Evolutionary conservation across 2,888 invertebrate genomes (phyloP).

Genomic region (Dasypolia templi): DNA sequence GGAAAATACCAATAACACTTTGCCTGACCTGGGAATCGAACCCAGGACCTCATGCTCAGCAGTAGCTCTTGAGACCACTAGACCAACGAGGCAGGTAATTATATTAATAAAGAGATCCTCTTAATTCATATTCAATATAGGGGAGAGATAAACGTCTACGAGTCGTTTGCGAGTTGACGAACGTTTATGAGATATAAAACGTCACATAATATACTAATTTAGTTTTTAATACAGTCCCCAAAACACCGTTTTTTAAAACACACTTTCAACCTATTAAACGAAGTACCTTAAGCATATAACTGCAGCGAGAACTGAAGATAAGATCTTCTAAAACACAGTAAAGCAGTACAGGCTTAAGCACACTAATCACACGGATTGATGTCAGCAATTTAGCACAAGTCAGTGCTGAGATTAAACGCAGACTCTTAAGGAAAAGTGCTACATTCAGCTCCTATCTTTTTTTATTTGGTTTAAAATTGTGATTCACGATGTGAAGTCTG

Average conservation of each 20-base stretch:
- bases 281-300: conserved; percentile 23
- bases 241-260: conserved; percentile 14
- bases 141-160: background rate
- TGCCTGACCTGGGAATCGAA: too few species aligned
- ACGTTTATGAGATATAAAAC: background rate
- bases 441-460: conserved; percentile 65
- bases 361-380: conserved; percentile 82
- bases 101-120: too few species aligned
- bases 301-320: conserved; percentile 44
- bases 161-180: background rate
- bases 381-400: conserved; percentile 81
- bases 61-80: too few species aligned
- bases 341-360: conserved; percentile 63
- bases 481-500: conserved; percentile 72
- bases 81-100: too few species aligned
- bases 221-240: background rate
- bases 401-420: conserved; percentile 81
- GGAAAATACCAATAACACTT: too few species aligned
- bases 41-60: too few species aligned
- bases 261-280: background rate
- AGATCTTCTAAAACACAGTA: conserved; percentile 57
- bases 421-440: conserved; percentile 77
- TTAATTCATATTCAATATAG: too few species aligned
- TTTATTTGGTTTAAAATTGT: conserved; percentile 69
- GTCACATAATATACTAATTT: background rate